Evolutionary conservation across 2,113 vertebrate species (phyloP), one percentile per base, ranked within the genome.

Genomic region (Petroica traversi): DNA sequence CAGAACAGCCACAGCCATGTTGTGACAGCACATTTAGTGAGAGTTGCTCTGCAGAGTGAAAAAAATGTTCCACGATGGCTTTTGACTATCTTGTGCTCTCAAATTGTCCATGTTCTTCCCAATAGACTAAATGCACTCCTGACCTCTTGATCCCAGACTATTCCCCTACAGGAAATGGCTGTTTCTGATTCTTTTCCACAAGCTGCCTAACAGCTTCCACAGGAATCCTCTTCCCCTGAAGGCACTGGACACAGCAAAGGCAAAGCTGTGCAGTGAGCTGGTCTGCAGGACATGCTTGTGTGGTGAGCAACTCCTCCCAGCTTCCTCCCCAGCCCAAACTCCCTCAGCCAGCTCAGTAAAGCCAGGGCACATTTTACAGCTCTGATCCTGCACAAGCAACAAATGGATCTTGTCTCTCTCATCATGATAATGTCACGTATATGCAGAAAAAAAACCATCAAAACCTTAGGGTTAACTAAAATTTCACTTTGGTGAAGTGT

Each of bases 361-460:
- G 51, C 43, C 63, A 54, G 62, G 24, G 9, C 31, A 75, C 4
- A 0, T 25, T 68, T 64, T 71, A 76, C 29, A 86, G 49, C 36
- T 34, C 46, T 59, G 29, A 69, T 45, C 40, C 63, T 33, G 23
- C 24, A 59, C 41, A 0, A 1, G 34, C 12, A 66, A 68, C n/a
- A 88, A 85, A 14, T 22, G 23, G 14, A 18, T 55, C 40, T 51
- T 45, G 14, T 33, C 55, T 52, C 24, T 79, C 41, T 66, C 68
- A 46, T 8, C 25, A 54, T 9, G 28, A 54, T n/a, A 61, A 36
- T 5, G 18, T 13, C 71, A 69, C 8, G 46, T 12, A 23, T 2
- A n/a, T 1, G 1, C 15, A 26, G 5, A 12, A 59, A 78, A 59
- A 78, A 46, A 12, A 9, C 0, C 3, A 63, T 6, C 1, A 2